phyloP scores from a whole-genome alignment of 2,888 invertebrate genomes.

The Chaetogeoica ovagalla region DNA sequence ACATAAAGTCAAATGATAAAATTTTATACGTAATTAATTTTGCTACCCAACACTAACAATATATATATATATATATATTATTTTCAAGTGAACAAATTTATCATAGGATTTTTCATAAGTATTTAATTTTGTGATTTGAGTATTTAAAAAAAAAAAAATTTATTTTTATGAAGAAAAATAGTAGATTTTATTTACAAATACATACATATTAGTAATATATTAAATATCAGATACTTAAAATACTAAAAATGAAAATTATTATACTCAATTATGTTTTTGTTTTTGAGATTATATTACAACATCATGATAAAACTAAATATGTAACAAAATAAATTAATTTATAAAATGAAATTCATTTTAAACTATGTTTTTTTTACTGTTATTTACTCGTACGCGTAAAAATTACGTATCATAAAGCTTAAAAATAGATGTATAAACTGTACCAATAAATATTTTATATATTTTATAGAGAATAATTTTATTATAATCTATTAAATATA shows the following conservation, averaged over 20 bases:
- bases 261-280: background rate
- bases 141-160: background rate
- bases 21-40: slow-evolving; percentile 8
- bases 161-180: slow-evolving; percentile 3
- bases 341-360: slow-evolving; percentile 11
- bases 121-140: background rate
- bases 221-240: background rate
- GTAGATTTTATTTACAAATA: slow-evolving; percentile 1
- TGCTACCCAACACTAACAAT: background rate
- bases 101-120: slow-evolving; percentile 6
- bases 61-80: background rate
- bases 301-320: background rate
- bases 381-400: too few relatives aligned
- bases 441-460: background rate
- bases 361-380: too few relatives aligned
- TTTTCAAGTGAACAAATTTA: slow-evolving; percentile 3
- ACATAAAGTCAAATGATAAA: background rate
- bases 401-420: too few relatives aligned
- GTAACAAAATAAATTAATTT: background rate
- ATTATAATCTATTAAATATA: too few relatives aligned
- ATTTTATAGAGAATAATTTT: too few relatives aligned
- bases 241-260: background rate
- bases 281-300: background rate
- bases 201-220: background rate
- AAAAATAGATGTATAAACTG: too few relatives aligned